Percentiles rank a stretch among this genome's conserved stretches.
phyloP scores from a whole-genome alignment of 2,113 vertebrate genomes.

The Edolisoma coerulescens region DNA sequence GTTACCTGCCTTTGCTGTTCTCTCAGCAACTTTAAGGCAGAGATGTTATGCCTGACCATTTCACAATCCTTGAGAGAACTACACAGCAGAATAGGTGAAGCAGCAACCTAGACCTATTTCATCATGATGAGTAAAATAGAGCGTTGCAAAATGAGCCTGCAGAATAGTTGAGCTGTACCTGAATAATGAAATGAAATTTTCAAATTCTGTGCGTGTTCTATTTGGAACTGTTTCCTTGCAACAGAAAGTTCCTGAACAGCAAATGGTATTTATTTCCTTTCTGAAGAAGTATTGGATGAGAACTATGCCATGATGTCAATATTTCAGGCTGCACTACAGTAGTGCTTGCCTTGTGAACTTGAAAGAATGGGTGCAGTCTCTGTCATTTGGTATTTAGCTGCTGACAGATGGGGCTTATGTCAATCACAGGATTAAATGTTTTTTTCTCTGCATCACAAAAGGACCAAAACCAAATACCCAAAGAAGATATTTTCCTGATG shows the following conservation, averaged over 20 bases:
- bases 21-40: neutral
- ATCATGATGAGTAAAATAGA: neutral
- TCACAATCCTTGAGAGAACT: neutral
- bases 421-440: neutral
- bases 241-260: neutral
- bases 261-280: neutral
- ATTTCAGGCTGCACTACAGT: neutral
- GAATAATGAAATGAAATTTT: neutral
- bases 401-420: neutral
- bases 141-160: neutral
- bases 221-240: neutral
- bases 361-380: neutral
- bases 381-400: neutral
- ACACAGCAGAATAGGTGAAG: neutral
- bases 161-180: neutral
- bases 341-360: neutral
- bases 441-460: neutral
- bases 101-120: neutral
- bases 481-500: neutral
- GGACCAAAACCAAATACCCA: neutral
- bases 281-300: neutral
- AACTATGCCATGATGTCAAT: neutral
- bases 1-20: neutral
- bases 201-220: accelerated
- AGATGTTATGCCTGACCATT: neutral